phyloP scores from a whole-genome alignment of 30 jellyfish, hydroid and myxozoan genomes.

The Catostylus mosaicus region DNA sequence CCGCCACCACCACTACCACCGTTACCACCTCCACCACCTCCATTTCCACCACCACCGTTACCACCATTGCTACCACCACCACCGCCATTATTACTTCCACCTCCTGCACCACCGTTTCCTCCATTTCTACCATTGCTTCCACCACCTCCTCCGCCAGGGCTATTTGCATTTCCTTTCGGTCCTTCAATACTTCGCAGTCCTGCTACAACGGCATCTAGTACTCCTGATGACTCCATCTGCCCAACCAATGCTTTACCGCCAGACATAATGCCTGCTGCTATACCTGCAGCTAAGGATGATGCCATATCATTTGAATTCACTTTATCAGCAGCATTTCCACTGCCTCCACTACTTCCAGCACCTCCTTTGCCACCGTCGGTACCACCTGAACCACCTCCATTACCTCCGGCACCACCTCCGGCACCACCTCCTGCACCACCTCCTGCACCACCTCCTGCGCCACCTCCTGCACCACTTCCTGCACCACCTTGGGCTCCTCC shows the following conservation, averaged over 20 bases:
- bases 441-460: slow-evolving; percentile 30
- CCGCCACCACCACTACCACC: slow-evolving; percentile 52
- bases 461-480: slow-evolving; percentile 40
- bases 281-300: slow-evolving; percentile 95
- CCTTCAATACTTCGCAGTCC: slow-evolving; percentile 63
- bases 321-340: slow-evolving; percentile 38
- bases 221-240: slow-evolving; percentile 77
- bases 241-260: slow-evolving; percentile 87
- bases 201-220: slow-evolving; percentile 80
- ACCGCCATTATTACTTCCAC: slow-evolving; percentile 34
- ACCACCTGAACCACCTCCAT: background rate
- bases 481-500: slow-evolving; percentile 16
- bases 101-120: slow-evolving; percentile 43
- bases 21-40: slow-evolving; percentile 36
- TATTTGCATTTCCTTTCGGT: slow-evolving; percentile 42
- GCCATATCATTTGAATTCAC: slow-evolving; percentile 80
- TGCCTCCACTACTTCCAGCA: slow-evolving; percentile 53
- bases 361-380: slow-evolving; percentile 21
- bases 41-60: slow-evolving; percentile 15
- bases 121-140: slow-evolving; percentile 54
- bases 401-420: slow-evolving; percentile 16
- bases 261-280: slow-evolving; percentile 91
- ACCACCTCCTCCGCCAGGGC: slow-evolving; percentile 43
- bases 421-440: slow-evolving; percentile 30
- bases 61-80: slow-evolving; percentile 53